phyloP scores from a whole-genome alignment of 1,140 invertebrate species.

The Ceratosolen fusciceps region DNA sequence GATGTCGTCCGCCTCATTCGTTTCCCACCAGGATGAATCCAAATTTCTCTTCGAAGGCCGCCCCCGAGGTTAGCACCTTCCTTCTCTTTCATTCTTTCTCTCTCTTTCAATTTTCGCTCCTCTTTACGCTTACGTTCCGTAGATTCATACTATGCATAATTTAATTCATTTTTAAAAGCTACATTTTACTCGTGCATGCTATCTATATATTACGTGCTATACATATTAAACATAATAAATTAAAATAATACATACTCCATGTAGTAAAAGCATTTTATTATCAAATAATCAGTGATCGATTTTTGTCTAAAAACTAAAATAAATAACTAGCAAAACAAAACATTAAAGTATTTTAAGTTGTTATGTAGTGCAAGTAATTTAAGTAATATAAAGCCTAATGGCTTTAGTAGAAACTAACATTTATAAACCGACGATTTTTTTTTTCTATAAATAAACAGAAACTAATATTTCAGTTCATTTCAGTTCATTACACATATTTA shows the following conservation, averaged over 20 bases:
- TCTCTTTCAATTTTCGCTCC: constrained; percentile 74
- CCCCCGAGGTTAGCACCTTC: constrained; percentile 69
- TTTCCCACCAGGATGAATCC: constrained; percentile 84
- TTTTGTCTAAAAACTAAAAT: background rate
- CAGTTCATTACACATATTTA: too few species aligned
- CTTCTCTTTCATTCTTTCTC: constrained; percentile 75
- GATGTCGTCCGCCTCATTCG: constrained; percentile 78
- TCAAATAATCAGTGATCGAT: background rate
- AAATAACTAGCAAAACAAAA: too few species aligned
- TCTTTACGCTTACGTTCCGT: constrained; percentile 82
- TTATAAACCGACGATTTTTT: too few species aligned
- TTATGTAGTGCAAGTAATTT: too few species aligned
- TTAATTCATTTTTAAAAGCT: constrained; percentile 35
- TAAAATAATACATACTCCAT: constrained; percentile 3
- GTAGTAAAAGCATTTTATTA: constrained; percentile 7
- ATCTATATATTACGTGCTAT: constrained; percentile 47
- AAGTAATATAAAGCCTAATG: too few species aligned
- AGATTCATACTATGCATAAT: constrained; percentile 79
- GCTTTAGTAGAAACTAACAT: too few species aligned
- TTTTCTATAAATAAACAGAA: too few species aligned
- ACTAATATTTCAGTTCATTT: too few species aligned
- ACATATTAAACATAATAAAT: constrained; percentile 10
- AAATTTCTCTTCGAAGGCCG: constrained; percentile 80
- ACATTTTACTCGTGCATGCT: background rate
- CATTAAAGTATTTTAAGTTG: background rate